Conservation (phyloP, 2,113 vertebrate genomes). For the Pomatostomus ruficeps region DNA sequence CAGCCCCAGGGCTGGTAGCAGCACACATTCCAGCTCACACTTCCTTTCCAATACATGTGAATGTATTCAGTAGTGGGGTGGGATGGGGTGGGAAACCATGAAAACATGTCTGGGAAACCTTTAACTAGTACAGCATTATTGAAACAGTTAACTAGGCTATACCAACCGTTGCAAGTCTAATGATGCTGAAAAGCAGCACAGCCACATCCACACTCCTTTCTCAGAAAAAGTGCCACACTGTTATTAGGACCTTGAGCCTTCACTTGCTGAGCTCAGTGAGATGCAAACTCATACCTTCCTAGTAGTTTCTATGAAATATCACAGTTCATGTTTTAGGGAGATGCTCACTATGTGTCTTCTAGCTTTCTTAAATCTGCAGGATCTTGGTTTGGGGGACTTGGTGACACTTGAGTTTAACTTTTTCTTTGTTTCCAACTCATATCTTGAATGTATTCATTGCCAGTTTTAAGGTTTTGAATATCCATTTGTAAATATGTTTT, state of each 20-base stretch:
- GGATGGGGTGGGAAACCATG: conserved; percentile 8
- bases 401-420: neutral
- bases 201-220: neutral
- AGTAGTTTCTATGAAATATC: neutral
- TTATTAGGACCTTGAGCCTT: neutral
- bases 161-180: neutral
- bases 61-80: conserved; percentile 32
- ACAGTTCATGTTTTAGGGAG: neutral
- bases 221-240: neutral
- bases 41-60: conserved; percentile 59
- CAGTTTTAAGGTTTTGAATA: neutral
- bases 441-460: neutral
- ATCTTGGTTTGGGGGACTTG: neutral
- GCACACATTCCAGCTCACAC: conserved; percentile 63
- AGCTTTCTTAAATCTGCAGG: neutral
- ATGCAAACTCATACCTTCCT: neutral
- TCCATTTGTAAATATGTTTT: neutral
- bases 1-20: conserved; percentile 53
- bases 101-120: conserved; percentile 55
- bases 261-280: neutral
- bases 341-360: fast-evolving
- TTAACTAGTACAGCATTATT: conserved; percentile 40
- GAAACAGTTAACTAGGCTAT: neutral
- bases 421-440: neutral
- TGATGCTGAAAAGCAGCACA: neutral